Evolutionary conservation across 2,797 vertebrate species (phyloP).

Genomic region (Melanotaenia trifasciata): DNA sequence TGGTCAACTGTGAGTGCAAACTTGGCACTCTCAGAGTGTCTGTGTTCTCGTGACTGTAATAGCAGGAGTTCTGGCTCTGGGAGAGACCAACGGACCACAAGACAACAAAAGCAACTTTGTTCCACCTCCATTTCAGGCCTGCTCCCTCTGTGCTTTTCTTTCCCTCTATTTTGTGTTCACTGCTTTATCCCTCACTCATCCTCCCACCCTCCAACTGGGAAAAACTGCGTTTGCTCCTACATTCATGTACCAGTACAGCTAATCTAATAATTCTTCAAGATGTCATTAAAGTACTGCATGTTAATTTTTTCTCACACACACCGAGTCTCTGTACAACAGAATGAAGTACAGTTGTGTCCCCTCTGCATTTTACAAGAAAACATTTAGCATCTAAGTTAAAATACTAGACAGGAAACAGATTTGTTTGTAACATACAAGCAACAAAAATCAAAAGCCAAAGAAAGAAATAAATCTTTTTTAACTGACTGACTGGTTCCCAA

Average conservation of each 20-base stretch:
- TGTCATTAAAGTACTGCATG: not conserved
- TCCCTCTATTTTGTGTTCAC: constrained; percentile 19
- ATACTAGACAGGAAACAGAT: too few species aligned
- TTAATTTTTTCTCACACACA: constrained; percentile 6
- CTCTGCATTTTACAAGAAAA: not conserved
- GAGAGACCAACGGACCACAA: constrained; percentile 22
- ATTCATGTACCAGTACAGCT: constrained; percentile 11
- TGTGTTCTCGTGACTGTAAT: constrained; percentile 46
- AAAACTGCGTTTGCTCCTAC: constrained; percentile 2
- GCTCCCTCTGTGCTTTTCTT: constrained; percentile 17
- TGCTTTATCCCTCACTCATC: constrained; percentile 15
- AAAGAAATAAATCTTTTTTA: too few species aligned
- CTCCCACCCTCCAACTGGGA: constrained; percentile 13
- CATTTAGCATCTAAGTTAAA: too few species aligned
- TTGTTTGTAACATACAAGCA: too few species aligned
- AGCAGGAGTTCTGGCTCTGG: constrained; percentile 42
- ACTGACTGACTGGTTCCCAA: too few species aligned
- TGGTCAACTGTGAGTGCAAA: not conserved
- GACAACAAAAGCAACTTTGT: constrained; percentile 58
- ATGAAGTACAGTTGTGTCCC: not conserved
- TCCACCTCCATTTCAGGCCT: constrained; percentile 32
- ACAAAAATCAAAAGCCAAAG: too few species aligned
- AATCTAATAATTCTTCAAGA: constrained; percentile 10
- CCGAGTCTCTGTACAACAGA: not conserved
- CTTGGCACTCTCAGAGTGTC: constrained; percentile 24